Conservation (phyloP, 2,888 invertebrate species). For the Pristionchus exspectatus region DNA sequence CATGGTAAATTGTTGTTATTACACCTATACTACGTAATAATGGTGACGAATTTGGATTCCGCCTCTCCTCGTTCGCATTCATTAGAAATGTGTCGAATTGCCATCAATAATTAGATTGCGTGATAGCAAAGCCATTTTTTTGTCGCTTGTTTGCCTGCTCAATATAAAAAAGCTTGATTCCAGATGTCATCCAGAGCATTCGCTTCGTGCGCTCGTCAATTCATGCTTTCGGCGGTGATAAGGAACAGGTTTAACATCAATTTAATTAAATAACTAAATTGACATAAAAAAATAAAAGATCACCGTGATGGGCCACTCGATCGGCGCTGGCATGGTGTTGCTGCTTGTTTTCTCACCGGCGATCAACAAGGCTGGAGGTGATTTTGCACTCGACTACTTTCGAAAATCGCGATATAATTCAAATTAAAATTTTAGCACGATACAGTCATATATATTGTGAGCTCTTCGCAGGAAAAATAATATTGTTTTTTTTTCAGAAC, state of each 20-base stretch:
- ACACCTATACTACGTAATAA: too few relatives aligned
- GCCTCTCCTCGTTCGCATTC: too few relatives aligned
- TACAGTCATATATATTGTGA: too few relatives aligned
- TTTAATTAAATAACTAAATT: not conserved
- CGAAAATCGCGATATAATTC: not conserved
- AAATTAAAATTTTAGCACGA: too few relatives aligned
- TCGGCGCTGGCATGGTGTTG: not conserved
- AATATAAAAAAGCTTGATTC: not conserved
- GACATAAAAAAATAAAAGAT: not conserved
- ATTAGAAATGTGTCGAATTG: too few relatives aligned
- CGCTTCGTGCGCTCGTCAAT: not conserved
- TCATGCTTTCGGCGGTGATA: conserved; percentile 32
- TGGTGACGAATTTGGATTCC: too few relatives aligned
- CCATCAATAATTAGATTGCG: not conserved
- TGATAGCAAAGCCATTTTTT: not conserved
- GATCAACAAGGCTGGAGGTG: not conserved
- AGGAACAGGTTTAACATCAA: not conserved
- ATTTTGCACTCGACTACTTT: not conserved
- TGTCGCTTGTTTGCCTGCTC: not conserved
- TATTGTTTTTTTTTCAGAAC: not conserved
- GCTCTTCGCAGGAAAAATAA: too few relatives aligned
- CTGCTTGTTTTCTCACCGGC: conserved; percentile 26
- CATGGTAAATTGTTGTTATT: not conserved
- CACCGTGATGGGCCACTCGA: conserved; percentile 38
- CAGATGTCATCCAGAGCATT: not conserved